Percentiles rank a stretch among this genome's conserved stretches.
These are phyloP conservation scores for Gibbula magus DNA, from an alignment of 2,888 invertebrate genomes.

Conservation along the genomic window DNA sequence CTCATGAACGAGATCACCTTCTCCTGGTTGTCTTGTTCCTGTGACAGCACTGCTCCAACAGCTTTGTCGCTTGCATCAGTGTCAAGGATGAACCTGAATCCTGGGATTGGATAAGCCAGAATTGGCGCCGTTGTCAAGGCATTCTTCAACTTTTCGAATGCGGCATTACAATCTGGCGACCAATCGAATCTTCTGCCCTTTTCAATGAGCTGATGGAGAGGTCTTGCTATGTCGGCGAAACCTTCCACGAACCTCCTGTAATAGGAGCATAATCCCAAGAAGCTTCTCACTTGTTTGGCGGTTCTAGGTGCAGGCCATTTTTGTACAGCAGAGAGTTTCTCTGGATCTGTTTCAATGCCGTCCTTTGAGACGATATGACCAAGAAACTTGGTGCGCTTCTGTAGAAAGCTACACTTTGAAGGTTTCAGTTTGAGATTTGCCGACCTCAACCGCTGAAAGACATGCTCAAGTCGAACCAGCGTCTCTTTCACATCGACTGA, in stretches of 20 bases:
- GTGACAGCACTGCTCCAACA: conserved; percentile 21
- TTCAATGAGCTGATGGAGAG: conserved; percentile 29
- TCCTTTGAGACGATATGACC: conserved; percentile 39
- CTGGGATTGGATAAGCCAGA: conserved; percentile 20
- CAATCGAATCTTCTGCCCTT: conserved; percentile 21
- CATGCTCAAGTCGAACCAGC: conserved; percentile 34
- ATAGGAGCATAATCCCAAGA: conserved; percentile 34
- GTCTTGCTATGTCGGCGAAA: conserved; percentile 33
- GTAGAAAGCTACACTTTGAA: conserved; percentile 34
- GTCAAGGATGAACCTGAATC: conserved; percentile 18
- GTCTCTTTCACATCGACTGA: conserved; percentile 27
- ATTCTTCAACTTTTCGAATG: conserved; percentile 26
- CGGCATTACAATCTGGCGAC: neutral
- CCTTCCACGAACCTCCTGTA: conserved; percentile 35
- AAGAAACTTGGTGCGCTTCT: conserved; percentile 26
- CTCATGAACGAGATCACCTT: conserved; percentile 22
- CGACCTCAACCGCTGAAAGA: conserved; percentile 34
- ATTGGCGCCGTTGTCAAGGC: conserved; percentile 10
- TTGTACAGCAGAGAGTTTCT: conserved; percentile 32
- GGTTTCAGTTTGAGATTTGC: conserved; percentile 40
- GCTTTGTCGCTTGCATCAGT: conserved; percentile 24
- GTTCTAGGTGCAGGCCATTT: conserved; percentile 32
- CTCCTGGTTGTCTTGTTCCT: neutral
- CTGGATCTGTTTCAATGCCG: conserved; percentile 39
- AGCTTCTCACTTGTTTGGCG: conserved; percentile 1